These are phyloP conservation scores for Nomada goodeniana DNA, from an alignment of 2,888 invertebrate species.

Conservation along the genomic window DNA sequence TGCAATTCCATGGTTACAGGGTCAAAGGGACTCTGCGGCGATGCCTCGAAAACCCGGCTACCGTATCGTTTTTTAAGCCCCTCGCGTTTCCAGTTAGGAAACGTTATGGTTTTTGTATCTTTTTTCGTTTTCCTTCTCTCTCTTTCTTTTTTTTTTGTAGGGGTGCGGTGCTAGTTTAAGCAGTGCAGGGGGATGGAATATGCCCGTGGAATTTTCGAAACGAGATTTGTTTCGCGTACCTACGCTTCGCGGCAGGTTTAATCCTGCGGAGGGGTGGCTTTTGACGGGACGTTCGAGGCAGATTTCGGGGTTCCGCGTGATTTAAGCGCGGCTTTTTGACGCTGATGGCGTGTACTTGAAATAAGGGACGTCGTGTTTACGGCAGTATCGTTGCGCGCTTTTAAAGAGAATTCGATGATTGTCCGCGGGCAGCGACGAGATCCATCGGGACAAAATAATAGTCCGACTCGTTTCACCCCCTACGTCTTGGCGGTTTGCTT, in stretches of 20 bases:
- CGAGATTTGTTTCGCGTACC: slow-evolving; percentile 15
- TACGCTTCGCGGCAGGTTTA: slow-evolving; percentile 3
- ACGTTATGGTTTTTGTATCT: slow-evolving; percentile 1
- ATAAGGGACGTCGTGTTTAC: too few relatives aligned
- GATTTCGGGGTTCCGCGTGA: slow-evolving; percentile 2
- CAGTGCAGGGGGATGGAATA: slow-evolving; percentile 1
- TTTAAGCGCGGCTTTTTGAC: neutral
- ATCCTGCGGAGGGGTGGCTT: neutral
- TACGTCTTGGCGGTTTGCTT: slow-evolving; percentile 6
- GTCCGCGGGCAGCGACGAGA: too few relatives aligned
- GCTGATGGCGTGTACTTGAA: too few relatives aligned
- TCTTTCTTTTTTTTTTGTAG: neutral
- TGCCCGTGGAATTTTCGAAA: slow-evolving; percentile 20
- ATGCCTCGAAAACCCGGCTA: slow-evolving; percentile 15
- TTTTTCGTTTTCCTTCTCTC: neutral
- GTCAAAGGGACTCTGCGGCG: slow-evolving; percentile 32
- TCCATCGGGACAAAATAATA: slow-evolving; percentile 25
- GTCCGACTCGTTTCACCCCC: neutral
- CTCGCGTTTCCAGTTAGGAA: slow-evolving; percentile 9
- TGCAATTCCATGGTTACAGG: slow-evolving; percentile 50
- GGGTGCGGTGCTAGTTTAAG: neutral
- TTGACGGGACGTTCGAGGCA: neutral
- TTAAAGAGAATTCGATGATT: too few relatives aligned
- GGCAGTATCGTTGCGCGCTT: too few relatives aligned
- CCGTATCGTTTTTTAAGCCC: slow-evolving; percentile 11